Conservation (phyloP, 2,888 invertebrate species). For the Epirrhoe tristata region DNA sequence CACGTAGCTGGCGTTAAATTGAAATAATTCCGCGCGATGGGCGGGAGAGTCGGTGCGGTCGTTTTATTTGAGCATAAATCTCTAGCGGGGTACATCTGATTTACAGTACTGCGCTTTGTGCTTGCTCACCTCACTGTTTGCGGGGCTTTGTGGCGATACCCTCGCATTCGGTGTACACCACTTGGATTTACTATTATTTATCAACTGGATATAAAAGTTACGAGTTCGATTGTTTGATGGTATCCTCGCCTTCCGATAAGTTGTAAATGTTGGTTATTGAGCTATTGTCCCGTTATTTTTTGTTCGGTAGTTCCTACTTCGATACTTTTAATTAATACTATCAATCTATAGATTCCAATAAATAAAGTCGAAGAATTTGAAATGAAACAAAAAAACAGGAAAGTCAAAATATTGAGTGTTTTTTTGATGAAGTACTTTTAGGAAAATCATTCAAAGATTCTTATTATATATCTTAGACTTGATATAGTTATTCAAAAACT, state of each 20-base stretch:
- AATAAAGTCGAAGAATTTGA: too few relatives aligned
- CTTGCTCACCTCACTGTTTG: conserved; percentile 65
- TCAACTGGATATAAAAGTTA: conserved; percentile 35
- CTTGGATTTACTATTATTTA: conserved; percentile 47
- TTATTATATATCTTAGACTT: not conserved
- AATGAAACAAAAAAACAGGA: too few relatives aligned
- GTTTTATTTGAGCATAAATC: conserved; percentile 77
- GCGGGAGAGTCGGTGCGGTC: conserved; percentile 63
- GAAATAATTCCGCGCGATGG: conserved; percentile 73
- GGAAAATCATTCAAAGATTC: too few relatives aligned
- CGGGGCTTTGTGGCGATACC: conserved; percentile 60
- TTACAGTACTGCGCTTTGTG: conserved; percentile 74
- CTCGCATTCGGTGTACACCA: conserved; percentile 55
- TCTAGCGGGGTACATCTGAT: conserved; percentile 70
- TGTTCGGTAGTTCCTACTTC: conserved; percentile 4
- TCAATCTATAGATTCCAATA: too few relatives aligned
- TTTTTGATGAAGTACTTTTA: too few relatives aligned
- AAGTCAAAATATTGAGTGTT: too few relatives aligned
- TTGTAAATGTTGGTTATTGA: conserved; percentile 32
- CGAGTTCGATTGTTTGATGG: conserved; percentile 28
- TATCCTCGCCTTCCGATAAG: conserved; percentile 27
- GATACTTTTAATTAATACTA: not conserved
- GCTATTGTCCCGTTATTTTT: conserved; percentile 26
- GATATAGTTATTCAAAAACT: not conserved
- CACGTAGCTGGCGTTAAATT: conserved; percentile 72